A percentile compares a stretch with the other conserved stretches of the same genome.
Evolutionary conservation across 2,888 invertebrate genomes (phyloP).

Genomic region (Tipula vernalis): DNA sequence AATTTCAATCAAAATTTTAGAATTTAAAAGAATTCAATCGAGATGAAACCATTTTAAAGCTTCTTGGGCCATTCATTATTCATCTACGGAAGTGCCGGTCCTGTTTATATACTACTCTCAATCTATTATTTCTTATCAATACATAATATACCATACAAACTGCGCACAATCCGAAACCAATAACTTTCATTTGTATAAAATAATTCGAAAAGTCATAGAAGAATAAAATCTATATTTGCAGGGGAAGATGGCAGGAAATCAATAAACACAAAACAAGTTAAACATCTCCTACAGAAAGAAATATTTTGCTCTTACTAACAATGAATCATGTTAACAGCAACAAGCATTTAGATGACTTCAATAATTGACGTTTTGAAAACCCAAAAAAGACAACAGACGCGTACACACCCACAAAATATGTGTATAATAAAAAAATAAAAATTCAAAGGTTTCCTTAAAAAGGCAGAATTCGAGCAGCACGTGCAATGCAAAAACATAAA

Average conservation of each 20-base stretch:
- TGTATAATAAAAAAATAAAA: background rate
- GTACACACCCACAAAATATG: background rate
- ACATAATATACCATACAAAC: background rate
- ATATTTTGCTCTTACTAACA: background rate
- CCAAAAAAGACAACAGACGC: background rate
- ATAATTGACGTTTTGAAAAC: background rate
- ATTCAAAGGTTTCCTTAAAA: background rate
- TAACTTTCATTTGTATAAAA: background rate
- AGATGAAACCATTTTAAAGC: too few species aligned
- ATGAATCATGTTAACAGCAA: background rate
- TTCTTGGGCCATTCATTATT: too few species aligned
- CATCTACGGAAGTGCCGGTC: too few species aligned
- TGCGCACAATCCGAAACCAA: background rate
- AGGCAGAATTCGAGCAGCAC: background rate
- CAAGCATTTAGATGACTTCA: background rate
- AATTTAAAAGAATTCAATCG: too few species aligned
- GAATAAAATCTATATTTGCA: background rate
- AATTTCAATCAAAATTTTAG: too few species aligned
- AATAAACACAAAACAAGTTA: background rate
- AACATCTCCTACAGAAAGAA: background rate
- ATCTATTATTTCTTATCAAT: background rate
- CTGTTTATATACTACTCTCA: too few species aligned
- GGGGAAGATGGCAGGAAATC: background rate
- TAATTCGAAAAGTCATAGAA: background rate
- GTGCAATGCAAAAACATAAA: background rate